These are phyloP conservation scores for Antechinus flavipes DNA, from an alignment of 2,113 vertebrate genomes.

Conservation along the genomic window DNA sequence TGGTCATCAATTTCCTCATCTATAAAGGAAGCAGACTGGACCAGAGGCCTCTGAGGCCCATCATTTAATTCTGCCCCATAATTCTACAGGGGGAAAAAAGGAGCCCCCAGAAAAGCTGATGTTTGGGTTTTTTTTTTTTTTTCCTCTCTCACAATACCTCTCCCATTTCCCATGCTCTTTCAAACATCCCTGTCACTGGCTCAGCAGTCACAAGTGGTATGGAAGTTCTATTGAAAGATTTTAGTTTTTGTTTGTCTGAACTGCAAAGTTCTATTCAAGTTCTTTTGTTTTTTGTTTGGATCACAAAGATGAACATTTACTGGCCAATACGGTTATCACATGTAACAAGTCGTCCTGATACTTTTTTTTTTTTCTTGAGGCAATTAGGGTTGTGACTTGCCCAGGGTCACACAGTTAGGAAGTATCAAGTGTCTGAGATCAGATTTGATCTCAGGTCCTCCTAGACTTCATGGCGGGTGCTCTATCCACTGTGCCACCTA, in stretches of 20 bases:
- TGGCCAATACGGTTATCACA: too few relatives aligned
- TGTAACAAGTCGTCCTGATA: too few relatives aligned
- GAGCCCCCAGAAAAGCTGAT: background rate
- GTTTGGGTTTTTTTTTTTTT: background rate
- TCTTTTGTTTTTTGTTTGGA: background rate
- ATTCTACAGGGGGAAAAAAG: background rate
- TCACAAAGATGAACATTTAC: background rate
- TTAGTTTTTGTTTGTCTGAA: background rate
- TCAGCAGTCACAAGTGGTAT: background rate
- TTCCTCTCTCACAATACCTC: background rate
- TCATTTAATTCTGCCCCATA: background rate
- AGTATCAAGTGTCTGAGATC: too few relatives aligned
- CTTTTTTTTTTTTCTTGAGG: too few relatives aligned
- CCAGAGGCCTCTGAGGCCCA: background rate
- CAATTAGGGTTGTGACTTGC: too few relatives aligned
- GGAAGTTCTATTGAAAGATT: background rate
- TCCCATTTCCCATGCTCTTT: background rate
- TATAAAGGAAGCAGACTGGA: background rate
- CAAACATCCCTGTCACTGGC: background rate
- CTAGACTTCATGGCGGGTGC: too few relatives aligned
- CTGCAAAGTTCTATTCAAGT: too few relatives aligned
- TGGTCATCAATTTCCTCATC: background rate
- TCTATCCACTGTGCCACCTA: too few relatives aligned
- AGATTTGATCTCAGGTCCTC: too few relatives aligned
- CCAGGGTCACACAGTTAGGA: too few relatives aligned